Percentiles rank a stretch among this genome's conserved stretches.
Conservation (phyloP, 1,140 invertebrate genomes). For the Galleria mellonella region DNA sequence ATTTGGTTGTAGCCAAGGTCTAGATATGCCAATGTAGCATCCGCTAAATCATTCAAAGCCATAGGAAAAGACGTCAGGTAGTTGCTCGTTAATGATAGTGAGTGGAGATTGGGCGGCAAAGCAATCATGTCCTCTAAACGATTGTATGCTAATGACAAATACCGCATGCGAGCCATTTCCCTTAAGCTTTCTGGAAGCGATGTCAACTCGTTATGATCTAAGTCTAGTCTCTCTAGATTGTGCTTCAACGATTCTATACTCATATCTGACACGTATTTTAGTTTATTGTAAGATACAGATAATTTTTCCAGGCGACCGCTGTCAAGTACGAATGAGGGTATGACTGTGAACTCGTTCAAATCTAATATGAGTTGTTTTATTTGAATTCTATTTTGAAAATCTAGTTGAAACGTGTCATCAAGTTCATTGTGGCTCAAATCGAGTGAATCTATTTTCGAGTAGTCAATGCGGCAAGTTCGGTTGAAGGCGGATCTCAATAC, state of each 20-base stretch:
- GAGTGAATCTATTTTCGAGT: slow-evolving; percentile 83
- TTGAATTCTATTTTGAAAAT: slow-evolving; percentile 82
- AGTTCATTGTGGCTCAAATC: slow-evolving; percentile 90
- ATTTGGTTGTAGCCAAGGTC: slow-evolving; percentile 93
- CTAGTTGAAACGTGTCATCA: slow-evolving; percentile 74
- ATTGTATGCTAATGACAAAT: slow-evolving; percentile 90
- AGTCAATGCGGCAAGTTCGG: slow-evolving; percentile 76
- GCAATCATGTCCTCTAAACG: slow-evolving; percentile 75
- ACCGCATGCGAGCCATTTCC: slow-evolving; percentile 80
- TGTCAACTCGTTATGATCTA: slow-evolving; percentile 86
- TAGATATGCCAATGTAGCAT: slow-evolving; percentile 84
- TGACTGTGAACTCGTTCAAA: slow-evolving; percentile 80
- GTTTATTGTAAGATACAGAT: slow-evolving; percentile 85
- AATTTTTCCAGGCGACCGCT: slow-evolving; percentile 82
- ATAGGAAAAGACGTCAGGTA: slow-evolving; percentile 82
- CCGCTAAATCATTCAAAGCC: slow-evolving; percentile 78
- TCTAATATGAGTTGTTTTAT: slow-evolving; percentile 88
- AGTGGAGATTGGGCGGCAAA: slow-evolving; percentile 79
- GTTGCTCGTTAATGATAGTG: slow-evolving; percentile 88
- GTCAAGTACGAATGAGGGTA: slow-evolving; percentile 80
- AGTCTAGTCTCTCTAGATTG: slow-evolving; percentile 86
- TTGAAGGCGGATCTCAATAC: slow-evolving; percentile 79
- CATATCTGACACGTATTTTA: slow-evolving; percentile 79
- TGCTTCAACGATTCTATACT: slow-evolving; percentile 83
- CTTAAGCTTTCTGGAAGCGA: slow-evolving; percentile 81